Evolutionary conservation across 2,113 vertebrate genomes (phyloP).

Genomic region (Nettapus auritus): DNA sequence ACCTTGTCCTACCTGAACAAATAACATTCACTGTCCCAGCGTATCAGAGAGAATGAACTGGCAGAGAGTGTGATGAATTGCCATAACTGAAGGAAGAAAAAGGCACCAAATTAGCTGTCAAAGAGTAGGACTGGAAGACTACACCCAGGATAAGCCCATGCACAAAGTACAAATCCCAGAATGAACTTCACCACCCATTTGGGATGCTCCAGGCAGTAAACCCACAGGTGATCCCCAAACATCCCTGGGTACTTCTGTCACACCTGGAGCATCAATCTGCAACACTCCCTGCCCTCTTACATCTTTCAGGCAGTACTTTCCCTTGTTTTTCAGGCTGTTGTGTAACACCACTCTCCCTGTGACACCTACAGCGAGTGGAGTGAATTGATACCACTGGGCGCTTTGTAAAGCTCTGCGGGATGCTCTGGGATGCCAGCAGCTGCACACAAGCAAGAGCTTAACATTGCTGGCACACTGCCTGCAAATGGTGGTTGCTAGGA

Average conservation of each 20-base stretch:
- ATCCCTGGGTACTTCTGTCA: background rate
- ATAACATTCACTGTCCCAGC: background rate
- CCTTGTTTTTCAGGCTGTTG: background rate
- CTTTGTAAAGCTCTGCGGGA: slow-evolving; percentile 8
- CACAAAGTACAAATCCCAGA: background rate
- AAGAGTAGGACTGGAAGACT: background rate
- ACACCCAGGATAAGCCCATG: background rate
- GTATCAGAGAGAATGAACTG: background rate
- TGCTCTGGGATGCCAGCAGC: background rate
- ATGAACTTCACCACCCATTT: accelerated
- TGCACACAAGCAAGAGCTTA: background rate
- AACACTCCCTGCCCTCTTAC: background rate
- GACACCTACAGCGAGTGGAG: background rate
- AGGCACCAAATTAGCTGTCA: background rate
- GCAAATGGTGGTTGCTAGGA: slow-evolving; percentile 32
- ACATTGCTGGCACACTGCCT: background rate
- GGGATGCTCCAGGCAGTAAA: background rate
- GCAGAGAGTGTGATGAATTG: background rate
- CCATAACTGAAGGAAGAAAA: slow-evolving; percentile 18
- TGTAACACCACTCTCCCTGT: background rate
- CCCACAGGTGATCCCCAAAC: background rate
- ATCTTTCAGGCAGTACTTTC: background rate
- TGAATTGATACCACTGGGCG: background rate
- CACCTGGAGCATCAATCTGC: background rate
- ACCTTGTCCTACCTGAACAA: slow-evolving; percentile 27